phyloP scores from a whole-genome alignment of 2,888 invertebrate species.

The Chymomyza fuscimana region DNA sequence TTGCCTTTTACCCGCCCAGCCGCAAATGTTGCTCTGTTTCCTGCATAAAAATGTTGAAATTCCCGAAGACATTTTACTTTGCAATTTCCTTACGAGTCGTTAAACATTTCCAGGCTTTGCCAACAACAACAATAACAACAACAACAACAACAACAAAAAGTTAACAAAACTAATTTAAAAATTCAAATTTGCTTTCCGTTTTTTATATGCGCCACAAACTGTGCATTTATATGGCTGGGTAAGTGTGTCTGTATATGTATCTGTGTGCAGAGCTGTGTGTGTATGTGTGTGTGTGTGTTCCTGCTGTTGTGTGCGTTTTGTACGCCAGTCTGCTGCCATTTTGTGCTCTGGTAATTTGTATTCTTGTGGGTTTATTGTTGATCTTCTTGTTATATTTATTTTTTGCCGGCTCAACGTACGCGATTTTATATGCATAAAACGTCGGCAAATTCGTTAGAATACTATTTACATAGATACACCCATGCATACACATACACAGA shows the following conservation, averaged over 20 bases:
- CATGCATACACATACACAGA: background rate
- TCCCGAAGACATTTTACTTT: slow-evolving; percentile 74
- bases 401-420: slow-evolving; percentile 12
- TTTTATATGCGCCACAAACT: slow-evolving; percentile 70
- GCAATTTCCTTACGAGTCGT: slow-evolving; percentile 78
- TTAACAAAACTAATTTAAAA: slow-evolving; percentile 80
- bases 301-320: slow-evolving; percentile 11
- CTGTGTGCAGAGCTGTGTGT: slow-evolving; percentile 6
- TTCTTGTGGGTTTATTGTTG: slow-evolving; percentile 75
- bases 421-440: slow-evolving; percentile 31
- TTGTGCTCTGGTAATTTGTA: slow-evolving; percentile 74
- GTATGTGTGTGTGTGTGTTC: slow-evolving; percentile 10
- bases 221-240: slow-evolving; percentile 66
- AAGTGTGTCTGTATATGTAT: slow-evolving; percentile 19
- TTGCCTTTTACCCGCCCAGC: slow-evolving; percentile 8
- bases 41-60: slow-evolving; percentile 66
- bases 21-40: slow-evolving; percentile 32
- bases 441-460: slow-evolving; percentile 41
- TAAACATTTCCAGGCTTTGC: slow-evolving; percentile 75
- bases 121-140: slow-evolving; percentile 19
- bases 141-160: slow-evolving; percentile 42
- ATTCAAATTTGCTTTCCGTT: slow-evolving; percentile 78
- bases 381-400: slow-evolving; percentile 54
- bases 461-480: background rate
- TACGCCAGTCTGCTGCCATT: slow-evolving; percentile 46